These are phyloP conservation scores for Empis livida DNA, from an alignment of 2,888 invertebrate species.

Conservation along the genomic window DNA sequence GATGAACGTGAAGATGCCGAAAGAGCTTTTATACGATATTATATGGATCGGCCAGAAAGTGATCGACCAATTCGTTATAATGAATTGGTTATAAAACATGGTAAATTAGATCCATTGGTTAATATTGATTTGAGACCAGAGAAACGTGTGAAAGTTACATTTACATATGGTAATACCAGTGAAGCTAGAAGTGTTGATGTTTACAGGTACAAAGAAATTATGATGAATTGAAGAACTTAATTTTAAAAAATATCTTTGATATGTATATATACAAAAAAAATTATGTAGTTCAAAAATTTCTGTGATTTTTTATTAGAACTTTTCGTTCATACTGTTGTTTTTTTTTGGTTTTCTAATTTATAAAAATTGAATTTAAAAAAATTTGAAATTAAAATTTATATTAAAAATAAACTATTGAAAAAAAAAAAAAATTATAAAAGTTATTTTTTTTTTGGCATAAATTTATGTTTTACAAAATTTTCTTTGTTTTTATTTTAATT, in stretches of 20 bases:
- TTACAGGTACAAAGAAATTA: constrained; percentile 38
- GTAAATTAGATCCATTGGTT: constrained; percentile 79
- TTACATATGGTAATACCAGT: constrained; percentile 63
- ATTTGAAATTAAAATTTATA: background rate
- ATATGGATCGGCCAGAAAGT: constrained; percentile 75
- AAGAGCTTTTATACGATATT: constrained; percentile 82
- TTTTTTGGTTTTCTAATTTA: background rate
- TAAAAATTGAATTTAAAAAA: background rate
- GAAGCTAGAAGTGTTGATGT: constrained; percentile 65
- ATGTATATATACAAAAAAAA: too few relatives aligned
- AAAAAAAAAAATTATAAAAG: too few relatives aligned
- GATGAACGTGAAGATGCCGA: constrained; percentile 88
- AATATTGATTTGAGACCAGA: constrained; percentile 78
- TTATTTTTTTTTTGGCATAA: background rate
- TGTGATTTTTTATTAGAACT: too few relatives aligned
- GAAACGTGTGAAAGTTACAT: constrained; percentile 72
- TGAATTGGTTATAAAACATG: constrained; percentile 73
- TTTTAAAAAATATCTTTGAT: too few relatives aligned
- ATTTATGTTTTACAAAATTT: too few relatives aligned
- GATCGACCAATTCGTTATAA: constrained; percentile 63
- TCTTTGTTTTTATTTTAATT: too few relatives aligned
- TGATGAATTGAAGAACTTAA: too few relatives aligned
- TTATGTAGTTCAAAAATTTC: too few relatives aligned
- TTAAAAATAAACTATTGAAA: background rate
- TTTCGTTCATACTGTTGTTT: too few relatives aligned